Conservation (phyloP, 2,113 vertebrate species). For the Bubo bubo region DNA sequence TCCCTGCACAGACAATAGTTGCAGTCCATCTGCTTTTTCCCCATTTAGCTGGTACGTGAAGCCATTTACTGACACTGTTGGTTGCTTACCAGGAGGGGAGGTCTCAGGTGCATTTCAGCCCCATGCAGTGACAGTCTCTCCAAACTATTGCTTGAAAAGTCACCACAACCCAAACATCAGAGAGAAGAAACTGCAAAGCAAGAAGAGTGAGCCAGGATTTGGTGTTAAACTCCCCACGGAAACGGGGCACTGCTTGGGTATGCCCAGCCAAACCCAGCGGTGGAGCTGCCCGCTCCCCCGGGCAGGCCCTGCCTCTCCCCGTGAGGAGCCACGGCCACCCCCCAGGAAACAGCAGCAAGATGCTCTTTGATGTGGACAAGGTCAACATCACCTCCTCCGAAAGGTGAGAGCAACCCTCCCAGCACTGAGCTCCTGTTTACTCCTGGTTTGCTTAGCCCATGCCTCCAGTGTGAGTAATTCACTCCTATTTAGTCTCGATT, state of each 20-base stretch:
- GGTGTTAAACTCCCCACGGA: rapidly evolving
- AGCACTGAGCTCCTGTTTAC: not conserved
- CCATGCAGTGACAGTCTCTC: not conserved
- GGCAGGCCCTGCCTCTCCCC: not conserved
- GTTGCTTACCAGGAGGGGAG: not conserved
- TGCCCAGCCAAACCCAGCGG: not conserved
- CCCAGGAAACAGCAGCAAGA: not conserved
- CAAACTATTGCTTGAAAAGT: not conserved
- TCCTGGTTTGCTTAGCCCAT: not conserved
- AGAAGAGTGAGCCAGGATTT: not conserved
- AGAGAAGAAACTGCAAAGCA: rapidly evolving
- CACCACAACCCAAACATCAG: not conserved
- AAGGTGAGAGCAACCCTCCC: not conserved
- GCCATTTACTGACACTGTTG: not conserved
- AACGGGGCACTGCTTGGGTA: rapidly evolving
- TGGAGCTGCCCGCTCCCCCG: not conserved
- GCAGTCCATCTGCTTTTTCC: not conserved
- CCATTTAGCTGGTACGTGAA: not conserved
- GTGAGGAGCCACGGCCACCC: rapidly evolving
- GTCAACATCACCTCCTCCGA: not conserved
- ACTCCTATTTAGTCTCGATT: not conserved
- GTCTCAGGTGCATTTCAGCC: not conserved
- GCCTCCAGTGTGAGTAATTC: not conserved
- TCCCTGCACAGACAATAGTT: not conserved
- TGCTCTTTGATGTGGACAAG: rapidly evolving